Evolutionary conservation across 2,113 vertebrate genomes (phyloP).

Genomic region (Polypterus senegalus): DNA sequence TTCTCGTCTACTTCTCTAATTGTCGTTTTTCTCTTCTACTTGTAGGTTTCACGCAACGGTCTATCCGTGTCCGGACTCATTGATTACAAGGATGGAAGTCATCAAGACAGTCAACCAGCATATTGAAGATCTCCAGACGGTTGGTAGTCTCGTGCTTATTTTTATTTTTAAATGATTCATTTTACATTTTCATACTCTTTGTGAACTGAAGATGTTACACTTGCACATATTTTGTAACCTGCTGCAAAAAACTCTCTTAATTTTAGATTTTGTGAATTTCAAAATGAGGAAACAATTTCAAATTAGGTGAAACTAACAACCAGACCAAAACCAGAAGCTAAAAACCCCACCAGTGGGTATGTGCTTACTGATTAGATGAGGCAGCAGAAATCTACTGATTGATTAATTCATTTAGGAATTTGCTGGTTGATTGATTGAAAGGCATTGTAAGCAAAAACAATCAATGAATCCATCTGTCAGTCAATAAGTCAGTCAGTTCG

Average conservation of each 20-base stretch:
- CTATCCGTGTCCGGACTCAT: conserved; percentile 22
- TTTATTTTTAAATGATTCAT: not conserved
- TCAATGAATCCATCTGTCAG: no score
- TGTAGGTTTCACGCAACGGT: conserved; percentile 22
- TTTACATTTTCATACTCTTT: not conserved
- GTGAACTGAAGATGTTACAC: not conserved
- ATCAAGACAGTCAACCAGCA: conserved; percentile 14
- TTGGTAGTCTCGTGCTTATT: conserved; percentile 9
- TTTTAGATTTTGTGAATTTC: no score
- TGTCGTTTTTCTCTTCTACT: not conserved
- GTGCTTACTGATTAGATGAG: no score
- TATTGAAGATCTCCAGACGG: conserved; percentile 27
- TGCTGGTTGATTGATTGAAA: no score
- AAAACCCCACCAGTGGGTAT: no score
- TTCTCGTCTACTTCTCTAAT: not conserved
- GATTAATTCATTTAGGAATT: no score
- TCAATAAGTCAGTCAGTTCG: no score
- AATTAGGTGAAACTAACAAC: not conserved
- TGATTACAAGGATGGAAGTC: conserved; percentile 23
- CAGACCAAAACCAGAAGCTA: not conserved
- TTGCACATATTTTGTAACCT: not conserved
- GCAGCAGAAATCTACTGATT: no score
- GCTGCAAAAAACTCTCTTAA: no score
- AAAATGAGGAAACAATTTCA: no score
- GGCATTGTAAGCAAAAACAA: no score